Evolutionary conservation across 2,888 invertebrate genomes (phyloP), one percentile per base, ranked within the genome.

Genomic region (Dicyrtomina minuta): DNA sequence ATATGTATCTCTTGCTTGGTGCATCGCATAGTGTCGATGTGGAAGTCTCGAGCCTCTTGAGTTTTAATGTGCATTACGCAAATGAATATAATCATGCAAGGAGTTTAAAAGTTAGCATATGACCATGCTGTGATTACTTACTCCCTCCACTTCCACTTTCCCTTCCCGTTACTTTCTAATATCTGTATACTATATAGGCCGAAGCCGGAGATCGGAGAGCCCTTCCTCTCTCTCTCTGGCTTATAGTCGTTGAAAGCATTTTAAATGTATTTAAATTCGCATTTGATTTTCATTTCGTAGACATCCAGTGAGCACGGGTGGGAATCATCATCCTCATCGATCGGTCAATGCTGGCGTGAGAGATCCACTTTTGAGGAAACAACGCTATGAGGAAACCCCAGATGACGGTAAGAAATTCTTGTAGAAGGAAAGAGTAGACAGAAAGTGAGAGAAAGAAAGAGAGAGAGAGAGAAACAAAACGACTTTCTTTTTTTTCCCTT

Each of bases 361-460:
- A 71, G 78, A 78, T 71, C 76, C 78, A 70, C 73, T 78, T 67
- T 70, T 78, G 72, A 75, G 75, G 71, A 78, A 78, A 70, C 77
- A 75, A 66, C 74, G 78, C 70, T 78, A 78, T 71, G 76, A 78
- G 66, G 76, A 75, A 72, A 73, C 73, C 66, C 75, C 74, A 67
- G 78, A 78, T 75, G 78, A 78, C 72, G 78, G 75, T 75, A 73
- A 75, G 75, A 53, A 60, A 61, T 65, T 39, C 60, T 55, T 8
- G 51, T 15, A 56, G 56, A 43, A 13, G 12, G 46, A 46, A n/a
- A 20, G 39, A 46, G 17, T 3, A 46, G 24, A 49, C 41, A 49
- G 46, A 49, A 27, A 27, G n/a, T n/a, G n/a, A n/a, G n/a, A 39
- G 44, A 58, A 13, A 59, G 41, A 56, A 17, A 51, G 68, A 46